Percentiles rank a stretch among this genome's conserved stretches.
These are phyloP conservation scores for Carposina sasakii DNA, from an alignment of 1,140 invertebrate genomes.

Conservation along the genomic window DNA sequence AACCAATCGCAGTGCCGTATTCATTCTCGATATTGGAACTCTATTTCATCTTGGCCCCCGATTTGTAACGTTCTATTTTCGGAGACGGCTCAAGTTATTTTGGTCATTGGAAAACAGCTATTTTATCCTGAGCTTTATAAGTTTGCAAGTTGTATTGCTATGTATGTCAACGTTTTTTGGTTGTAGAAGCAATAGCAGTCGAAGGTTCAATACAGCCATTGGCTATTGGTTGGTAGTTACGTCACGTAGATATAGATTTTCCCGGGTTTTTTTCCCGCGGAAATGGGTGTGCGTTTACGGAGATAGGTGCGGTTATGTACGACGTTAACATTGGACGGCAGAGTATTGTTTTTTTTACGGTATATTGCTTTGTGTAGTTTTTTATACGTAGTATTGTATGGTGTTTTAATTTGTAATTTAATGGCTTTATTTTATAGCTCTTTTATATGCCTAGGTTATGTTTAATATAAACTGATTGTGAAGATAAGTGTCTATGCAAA, in stretches of 20 bases:
- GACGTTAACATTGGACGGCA: constrained; percentile 8
- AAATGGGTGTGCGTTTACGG: constrained; percentile 30
- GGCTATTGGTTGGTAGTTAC: constrained; percentile 48
- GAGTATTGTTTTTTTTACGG: not conserved
- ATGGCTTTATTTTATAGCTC: no score
- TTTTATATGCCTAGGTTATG: no score
- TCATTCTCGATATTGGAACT: constrained; percentile 43
- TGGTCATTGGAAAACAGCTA: constrained; percentile 37
- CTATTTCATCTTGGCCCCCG: constrained; percentile 32
- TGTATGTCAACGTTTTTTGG: no score
- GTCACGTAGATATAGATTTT: constrained; percentile 68
- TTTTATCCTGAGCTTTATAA: no score
- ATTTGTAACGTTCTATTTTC: no score
- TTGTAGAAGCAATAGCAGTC: no score
- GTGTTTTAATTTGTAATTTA: no score
- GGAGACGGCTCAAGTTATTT: constrained; percentile 24
- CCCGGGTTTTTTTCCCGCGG: constrained; percentile 45
- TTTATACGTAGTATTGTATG: no score
- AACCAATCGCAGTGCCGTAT: constrained; percentile 43
- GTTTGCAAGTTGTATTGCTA: no score
- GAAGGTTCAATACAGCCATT: constrained; percentile 62
- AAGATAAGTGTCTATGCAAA: no score
- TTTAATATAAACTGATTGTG: no score
- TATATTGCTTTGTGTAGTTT: not conserved
- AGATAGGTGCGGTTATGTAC: constrained; percentile 23